Percentiles rank a stretch among this genome's conserved stretches.
Evolutionary conservation across 2,797 vertebrate species (phyloP).

Genomic region (Podargus strigoides): DNA sequence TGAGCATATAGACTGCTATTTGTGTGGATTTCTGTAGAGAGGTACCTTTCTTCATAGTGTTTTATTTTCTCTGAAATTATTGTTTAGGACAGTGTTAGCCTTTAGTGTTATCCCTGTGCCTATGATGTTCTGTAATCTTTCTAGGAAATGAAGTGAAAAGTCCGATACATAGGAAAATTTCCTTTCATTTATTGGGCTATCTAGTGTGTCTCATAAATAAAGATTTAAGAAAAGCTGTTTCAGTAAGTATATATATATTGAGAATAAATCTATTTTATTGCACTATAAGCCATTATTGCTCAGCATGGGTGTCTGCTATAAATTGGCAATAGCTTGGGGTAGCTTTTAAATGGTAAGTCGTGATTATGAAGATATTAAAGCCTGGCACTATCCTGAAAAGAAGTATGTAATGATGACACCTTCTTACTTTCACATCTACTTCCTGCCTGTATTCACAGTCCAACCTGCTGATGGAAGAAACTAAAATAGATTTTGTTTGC

Average conservation of each 20-base stretch:
- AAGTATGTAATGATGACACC: conserved; percentile 4
- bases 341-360: conserved; percentile 58
- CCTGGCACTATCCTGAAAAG: conserved; percentile 57
- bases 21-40: background rate
- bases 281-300: conserved; percentile 57
- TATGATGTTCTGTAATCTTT: background rate
- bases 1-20: background rate
- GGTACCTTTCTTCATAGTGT: background rate
- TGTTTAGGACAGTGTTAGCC: background rate
- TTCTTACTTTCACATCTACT: background rate
- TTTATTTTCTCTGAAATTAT: conserved; percentile 2
- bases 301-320: conserved; percentile 44
- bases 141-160: conserved; percentile 35
- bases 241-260: conserved; percentile 58
- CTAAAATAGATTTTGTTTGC: background rate
- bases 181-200: background rate
- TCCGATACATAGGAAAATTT: background rate
- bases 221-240: conserved; percentile 57
- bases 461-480: conserved; percentile 17
- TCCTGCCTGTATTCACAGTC: background rate
- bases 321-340: conserved; percentile 60
- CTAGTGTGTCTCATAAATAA: conserved; percentile 54
- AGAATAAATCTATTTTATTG: conserved; percentile 58
- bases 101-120: background rate
- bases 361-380: conserved; percentile 69